Conservation (phyloP, 2,797 vertebrate species). For the Rhinogobio ventralis region DNA sequence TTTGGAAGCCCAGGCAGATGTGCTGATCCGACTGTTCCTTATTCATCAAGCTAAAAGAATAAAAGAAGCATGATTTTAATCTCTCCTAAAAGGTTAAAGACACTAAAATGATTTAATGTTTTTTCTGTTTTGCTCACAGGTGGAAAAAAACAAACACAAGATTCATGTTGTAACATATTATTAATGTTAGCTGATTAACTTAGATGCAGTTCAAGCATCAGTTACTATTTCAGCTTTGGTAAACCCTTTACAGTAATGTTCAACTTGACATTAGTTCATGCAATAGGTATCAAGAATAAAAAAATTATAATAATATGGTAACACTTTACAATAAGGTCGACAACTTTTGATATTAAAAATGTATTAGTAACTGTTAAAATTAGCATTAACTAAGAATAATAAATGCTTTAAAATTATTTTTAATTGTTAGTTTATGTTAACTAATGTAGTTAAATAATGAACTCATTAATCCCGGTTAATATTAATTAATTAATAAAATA, state of each 20-base stretch:
- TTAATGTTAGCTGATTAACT: neutral
- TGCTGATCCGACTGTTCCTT: neutral
- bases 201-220: neutral
- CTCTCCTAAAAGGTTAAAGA: neutral
- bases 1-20: constrained; percentile 5
- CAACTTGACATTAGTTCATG: neutral
- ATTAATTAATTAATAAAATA: too few species aligned
- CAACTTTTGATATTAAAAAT: too few species aligned
- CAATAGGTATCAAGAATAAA: too few species aligned
- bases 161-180: neutral
- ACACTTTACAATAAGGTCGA: too few species aligned
- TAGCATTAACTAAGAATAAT: too few species aligned
- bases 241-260: neutral
- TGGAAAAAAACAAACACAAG: neutral
- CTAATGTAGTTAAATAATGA: too few species aligned
- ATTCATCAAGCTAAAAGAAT: neutral
- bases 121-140: neutral
- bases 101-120: neutral
- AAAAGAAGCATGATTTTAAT: neutral
- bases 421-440: too few species aligned
- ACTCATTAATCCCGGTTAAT: too few species aligned
- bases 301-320: too few species aligned
- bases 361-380: too few species aligned
- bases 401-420: too few species aligned
- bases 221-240: neutral